Percentiles rank a stretch among this genome's conserved stretches.
Evolutionary conservation across 2,113 vertebrate genomes (phyloP).

Genomic region (Vulpes ferrilata): DNA sequence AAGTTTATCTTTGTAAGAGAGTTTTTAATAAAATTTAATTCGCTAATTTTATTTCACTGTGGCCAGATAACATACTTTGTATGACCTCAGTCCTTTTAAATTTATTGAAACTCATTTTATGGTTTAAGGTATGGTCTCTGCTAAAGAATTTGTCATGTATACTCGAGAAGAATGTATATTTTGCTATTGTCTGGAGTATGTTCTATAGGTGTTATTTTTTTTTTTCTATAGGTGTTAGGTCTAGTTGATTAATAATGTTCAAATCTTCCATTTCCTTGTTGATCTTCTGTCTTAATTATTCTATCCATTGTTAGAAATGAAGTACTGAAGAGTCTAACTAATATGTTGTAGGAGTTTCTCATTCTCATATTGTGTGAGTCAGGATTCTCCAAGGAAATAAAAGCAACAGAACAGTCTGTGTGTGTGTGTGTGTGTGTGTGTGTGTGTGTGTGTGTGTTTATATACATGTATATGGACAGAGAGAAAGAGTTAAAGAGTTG

Average conservation of each 20-base stretch:
- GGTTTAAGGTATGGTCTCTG: not conserved
- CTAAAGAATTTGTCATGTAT: not conserved
- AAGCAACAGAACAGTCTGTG: not conserved
- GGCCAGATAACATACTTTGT: not conserved
- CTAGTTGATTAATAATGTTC: not conserved
- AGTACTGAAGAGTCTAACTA: not conserved
- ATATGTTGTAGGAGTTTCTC: not conserved
- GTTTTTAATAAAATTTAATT: constrained; percentile 34
- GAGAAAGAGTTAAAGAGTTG: not conserved
- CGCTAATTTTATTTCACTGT: not conserved
- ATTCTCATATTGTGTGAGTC: not conserved
- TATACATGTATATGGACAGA: not conserved
- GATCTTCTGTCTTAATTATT: not conserved
- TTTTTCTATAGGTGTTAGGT: not conserved
- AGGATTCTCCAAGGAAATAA: not conserved
- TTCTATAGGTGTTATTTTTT: not conserved
- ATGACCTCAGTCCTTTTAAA: not conserved
- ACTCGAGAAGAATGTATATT: not conserved
- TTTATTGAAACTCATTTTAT: not conserved
- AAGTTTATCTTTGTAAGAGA: not conserved
- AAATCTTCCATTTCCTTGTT: not conserved
- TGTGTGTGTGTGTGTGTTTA: not conserved
- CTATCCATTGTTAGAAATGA: not conserved
- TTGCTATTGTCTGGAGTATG: not conserved
- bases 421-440: not conserved